phyloP scores from a whole-genome alignment of 2,888 invertebrate species.

The Acutogordius australiensis region DNA sequence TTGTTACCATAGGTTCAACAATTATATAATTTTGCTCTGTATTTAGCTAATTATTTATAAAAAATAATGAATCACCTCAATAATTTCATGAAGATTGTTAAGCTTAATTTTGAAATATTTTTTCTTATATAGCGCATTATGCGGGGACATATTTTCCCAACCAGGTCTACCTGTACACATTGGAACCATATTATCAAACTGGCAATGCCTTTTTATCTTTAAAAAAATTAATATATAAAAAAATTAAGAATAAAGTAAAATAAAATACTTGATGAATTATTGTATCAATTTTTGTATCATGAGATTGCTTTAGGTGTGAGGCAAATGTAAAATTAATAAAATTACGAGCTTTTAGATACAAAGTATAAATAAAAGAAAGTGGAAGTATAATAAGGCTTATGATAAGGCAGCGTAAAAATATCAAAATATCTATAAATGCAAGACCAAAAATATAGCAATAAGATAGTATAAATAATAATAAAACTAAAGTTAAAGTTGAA shows the following conservation, averaged over 20 bases:
- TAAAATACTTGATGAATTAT: background rate
- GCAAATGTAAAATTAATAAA: background rate
- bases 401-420: background rate
- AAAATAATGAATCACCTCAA: conserved; percentile 28
- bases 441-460: background rate
- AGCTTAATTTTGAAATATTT: conserved; percentile 37
- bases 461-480: too few relatives aligned
- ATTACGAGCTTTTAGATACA: background rate
- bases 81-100: conserved; percentile 42
- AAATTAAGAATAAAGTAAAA: background rate
- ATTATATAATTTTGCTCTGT: conserved; percentile 34
- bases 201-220: too few relatives aligned
- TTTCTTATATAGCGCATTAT: conserved; percentile 41
- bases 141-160: conserved; percentile 50
- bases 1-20: conserved; percentile 47
- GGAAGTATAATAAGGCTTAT: conserved; percentile 3
- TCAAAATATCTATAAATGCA: background rate
- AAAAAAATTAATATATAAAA: background rate
- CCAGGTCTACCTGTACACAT: conserved; percentile 49
- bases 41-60: conserved; percentile 26
- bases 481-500: too few relatives aligned
- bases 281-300: background rate
- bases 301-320: background rate
- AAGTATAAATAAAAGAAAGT: background rate
- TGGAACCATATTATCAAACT: background rate